These are phyloP conservation scores for Phrixothrix hirtus DNA, from an alignment of 2,888 invertebrate genomes.

Conservation along the genomic window DNA sequence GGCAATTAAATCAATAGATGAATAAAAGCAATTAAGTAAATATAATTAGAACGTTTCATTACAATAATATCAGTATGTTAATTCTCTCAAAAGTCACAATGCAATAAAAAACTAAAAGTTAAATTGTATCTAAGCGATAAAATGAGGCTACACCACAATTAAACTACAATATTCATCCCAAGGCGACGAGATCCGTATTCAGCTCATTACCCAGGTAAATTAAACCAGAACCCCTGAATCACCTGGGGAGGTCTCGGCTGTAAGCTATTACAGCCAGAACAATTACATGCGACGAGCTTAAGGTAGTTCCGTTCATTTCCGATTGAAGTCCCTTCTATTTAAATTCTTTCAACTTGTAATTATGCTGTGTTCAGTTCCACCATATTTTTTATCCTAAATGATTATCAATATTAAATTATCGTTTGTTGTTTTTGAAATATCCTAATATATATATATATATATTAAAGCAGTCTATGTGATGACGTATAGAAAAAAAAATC, in stretches of 20 bases:
- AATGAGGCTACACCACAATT: conserved; percentile 28
- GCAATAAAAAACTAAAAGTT: conserved; percentile 16
- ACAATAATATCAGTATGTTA: conserved; percentile 4
- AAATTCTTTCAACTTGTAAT: too few species aligned
- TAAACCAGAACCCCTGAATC: conserved; percentile 38
- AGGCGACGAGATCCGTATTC: conserved; percentile 41
- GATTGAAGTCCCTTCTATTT: too few species aligned
- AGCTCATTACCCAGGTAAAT: conserved; percentile 54
- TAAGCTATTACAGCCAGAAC: conserved; percentile 36
- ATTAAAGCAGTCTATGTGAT: too few species aligned
- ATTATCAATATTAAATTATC: too few species aligned
- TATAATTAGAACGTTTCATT: not conserved
- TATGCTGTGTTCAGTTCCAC: too few species aligned
- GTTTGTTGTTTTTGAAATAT: too few species aligned
- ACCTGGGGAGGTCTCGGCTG: conserved; percentile 48
- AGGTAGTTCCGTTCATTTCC: conserved; percentile 32
- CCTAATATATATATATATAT: too few species aligned
- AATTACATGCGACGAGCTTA: conserved; percentile 35
- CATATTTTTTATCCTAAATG: too few species aligned
- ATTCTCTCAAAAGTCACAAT: conserved; percentile 8
- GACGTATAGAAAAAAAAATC: too few species aligned
- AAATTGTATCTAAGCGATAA: conserved; percentile 27
- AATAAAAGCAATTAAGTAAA: too few species aligned
- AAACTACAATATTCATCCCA: conserved; percentile 33
- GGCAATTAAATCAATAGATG: too few species aligned